Base-by-base conservation (phyloP, 2,113 vertebrate genomes). In the Apteryx owenii region DNA sequence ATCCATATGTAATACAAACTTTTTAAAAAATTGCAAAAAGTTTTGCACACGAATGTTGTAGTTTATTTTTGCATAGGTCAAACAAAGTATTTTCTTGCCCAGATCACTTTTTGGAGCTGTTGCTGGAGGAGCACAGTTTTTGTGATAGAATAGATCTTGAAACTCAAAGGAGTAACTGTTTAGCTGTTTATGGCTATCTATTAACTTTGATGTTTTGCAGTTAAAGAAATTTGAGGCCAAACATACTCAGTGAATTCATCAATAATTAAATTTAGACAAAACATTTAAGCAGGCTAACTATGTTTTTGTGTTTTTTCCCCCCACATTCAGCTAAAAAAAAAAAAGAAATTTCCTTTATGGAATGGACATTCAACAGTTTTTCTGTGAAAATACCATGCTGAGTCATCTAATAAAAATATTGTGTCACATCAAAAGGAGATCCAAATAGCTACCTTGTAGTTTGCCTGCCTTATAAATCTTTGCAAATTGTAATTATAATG, bases 381-480 rank as follows among this genome's bases (percentile, higher is more conserved):
- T 72, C 22, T 94, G 61, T 87, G 83, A 68, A 86, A 86, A 40
- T 38, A 13, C 46, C 18, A 8, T 68, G 36, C 48, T 87, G 86
- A 95, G 44, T 93, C 72, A 92, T 62, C 42, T 72, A 61, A 69
- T 94, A 76, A 86, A 84, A 79, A 89, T 79, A 84, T n/a, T 90
- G 42, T 85, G 73, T 92, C 72, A 79, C 75, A 60, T 40, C 80
- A 65, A 88, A 91, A 96, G 61, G 60, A 5, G 4, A 46, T 78
- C 42, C n/a, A 86, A 90, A 50, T 36, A 62, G 54, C 84, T 88
- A 40, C 48, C 64, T 25, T 68, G 1, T 23, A 75, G 76, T 92
- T 92, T 89, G 86, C 89, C 92, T 89, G 50, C 48, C 29, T 70
- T 77, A 20, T 75, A 81, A 91, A 90, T 94, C 93, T 88, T 78